phyloP scores from a whole-genome alignment of 2,888 invertebrate species.

The Erebia epiphron region DNA sequence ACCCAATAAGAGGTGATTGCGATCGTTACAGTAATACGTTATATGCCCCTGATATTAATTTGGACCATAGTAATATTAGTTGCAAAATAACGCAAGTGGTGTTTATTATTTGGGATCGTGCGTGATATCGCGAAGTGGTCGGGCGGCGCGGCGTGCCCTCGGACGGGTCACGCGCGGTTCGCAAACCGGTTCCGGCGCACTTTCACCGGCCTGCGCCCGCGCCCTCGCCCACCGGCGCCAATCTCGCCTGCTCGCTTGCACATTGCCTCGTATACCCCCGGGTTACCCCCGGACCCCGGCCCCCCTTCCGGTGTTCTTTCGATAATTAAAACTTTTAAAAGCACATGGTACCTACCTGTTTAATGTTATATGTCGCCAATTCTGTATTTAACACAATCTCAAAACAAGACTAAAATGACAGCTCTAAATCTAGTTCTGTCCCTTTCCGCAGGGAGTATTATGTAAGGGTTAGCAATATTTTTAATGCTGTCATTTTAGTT shows the following conservation, averaged over 20 bases:
- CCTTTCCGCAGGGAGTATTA: too few species aligned
- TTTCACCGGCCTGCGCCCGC: constrained; percentile 76
- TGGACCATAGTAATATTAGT: neutral
- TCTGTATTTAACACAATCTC: too few species aligned
- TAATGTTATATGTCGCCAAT: too few species aligned
- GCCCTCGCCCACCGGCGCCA: constrained; percentile 47
- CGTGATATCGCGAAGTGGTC: constrained; percentile 57
- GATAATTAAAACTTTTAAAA: neutral
- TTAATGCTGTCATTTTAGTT: too few species aligned
- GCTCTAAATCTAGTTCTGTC: too few species aligned
- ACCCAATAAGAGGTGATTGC: too few species aligned
- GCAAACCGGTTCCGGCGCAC: constrained; percentile 77
- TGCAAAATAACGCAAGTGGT: constrained; percentile 15
- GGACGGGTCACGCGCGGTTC: constrained; percentile 76
- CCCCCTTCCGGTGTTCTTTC: constrained; percentile 4
- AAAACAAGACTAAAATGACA: too few species aligned
- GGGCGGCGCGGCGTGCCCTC: constrained; percentile 69
- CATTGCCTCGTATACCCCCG: constrained; percentile 44
- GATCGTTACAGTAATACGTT: too few species aligned
- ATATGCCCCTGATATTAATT: neutral
- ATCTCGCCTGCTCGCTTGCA: constrained; percentile 63
- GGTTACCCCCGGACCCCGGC: neutral
- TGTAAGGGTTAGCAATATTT: too few species aligned
- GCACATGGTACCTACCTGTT: too few species aligned
- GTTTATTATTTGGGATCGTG: constrained; percentile 42